These are phyloP conservation scores for Drosophila fungiperda DNA, from an alignment of 2,888 invertebrate genomes.

Conservation along the genomic window DNA sequence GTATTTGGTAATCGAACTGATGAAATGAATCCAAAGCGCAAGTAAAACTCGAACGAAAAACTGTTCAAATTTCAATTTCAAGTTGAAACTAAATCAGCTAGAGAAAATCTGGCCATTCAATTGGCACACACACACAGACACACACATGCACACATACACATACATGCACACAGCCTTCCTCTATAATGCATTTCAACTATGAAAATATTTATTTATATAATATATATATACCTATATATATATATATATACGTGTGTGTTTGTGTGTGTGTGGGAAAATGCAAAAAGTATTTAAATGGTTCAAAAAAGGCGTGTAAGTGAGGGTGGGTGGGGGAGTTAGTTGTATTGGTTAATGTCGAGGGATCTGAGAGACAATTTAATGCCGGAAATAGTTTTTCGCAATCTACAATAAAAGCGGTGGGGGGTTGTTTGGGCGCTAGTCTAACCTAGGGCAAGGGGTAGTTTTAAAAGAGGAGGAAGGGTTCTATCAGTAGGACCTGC, in stretches of 20 bases:
- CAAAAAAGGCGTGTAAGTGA: background rate
- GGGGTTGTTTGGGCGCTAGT: too few relatives aligned
- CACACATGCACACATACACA: conserved; percentile 3
- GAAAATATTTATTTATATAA: conserved; percentile 8
- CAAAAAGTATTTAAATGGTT: conserved; percentile 52
- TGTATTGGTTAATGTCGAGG: conserved; percentile 25
- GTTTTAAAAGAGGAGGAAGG: background rate
- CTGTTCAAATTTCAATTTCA: conserved; percentile 53
- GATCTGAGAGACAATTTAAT: conserved; percentile 60
- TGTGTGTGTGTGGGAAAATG: conserved; percentile 25
- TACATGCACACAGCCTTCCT: background rate
- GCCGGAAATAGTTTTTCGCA: conserved; percentile 71
- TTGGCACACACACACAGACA: conserved; percentile 24
- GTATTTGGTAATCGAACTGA: conserved; percentile 47
- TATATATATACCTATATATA: background rate
- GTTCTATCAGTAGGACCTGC: background rate
- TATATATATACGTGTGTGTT: background rate
- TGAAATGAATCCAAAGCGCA: conserved; percentile 29
- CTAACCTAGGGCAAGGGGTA: background rate
- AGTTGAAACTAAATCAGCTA: conserved; percentile 48
- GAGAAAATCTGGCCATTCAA: conserved; percentile 52
- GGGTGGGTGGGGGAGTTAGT: too few relatives aligned
- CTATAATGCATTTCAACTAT: conserved; percentile 40
- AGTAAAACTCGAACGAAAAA: conserved; percentile 40
- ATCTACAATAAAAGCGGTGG: conserved; percentile 25